A percentile compares a stretch with the other conserved stretches of the same genome.
phyloP scores from a whole-genome alignment of 1,140 invertebrate species.

The Zaprionus davidi region DNA sequence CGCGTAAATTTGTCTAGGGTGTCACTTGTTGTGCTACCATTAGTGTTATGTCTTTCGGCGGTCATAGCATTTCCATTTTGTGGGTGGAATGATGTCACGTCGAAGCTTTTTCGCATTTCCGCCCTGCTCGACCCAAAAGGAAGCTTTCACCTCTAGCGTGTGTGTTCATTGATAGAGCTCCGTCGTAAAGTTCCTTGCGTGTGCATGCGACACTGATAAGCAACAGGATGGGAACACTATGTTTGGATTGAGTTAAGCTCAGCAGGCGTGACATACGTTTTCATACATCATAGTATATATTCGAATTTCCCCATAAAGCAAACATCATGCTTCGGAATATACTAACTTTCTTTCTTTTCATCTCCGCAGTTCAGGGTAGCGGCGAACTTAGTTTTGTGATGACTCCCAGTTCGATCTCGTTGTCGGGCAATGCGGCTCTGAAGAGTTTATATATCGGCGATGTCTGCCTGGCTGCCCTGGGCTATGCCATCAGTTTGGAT shows the following conservation, averaged over 20 bases:
- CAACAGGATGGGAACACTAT: constrained; percentile 20
- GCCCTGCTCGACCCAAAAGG: neutral
- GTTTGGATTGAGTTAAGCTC: neutral
- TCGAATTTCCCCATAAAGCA: neutral
- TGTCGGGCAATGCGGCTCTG: constrained; percentile 86
- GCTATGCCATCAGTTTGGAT: constrained; percentile 86
- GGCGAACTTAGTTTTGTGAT: constrained; percentile 88
- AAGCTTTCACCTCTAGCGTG: constrained; percentile 28
- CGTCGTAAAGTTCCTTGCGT: neutral
- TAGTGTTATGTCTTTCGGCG: constrained; percentile 29
- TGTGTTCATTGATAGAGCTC: constrained; percentile 40
- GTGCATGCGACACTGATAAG: constrained; percentile 17
- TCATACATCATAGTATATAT: neutral
- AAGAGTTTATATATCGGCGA: constrained; percentile 88
- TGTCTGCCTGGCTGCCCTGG: constrained; percentile 88
- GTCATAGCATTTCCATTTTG: constrained; percentile 38
- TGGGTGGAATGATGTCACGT: constrained; percentile 72
- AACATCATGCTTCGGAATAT: constrained; percentile 49
- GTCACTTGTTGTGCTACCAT: constrained; percentile 33
- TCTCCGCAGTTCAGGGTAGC: constrained; percentile 83
- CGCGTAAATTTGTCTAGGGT: neutral
- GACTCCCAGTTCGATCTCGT: constrained; percentile 87
- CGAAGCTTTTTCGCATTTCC: constrained; percentile 41
- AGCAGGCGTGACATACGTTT: constrained; percentile 6
- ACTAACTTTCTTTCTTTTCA: constrained; percentile 34